Percentiles rank a stretch among this genome's conserved stretches.
phyloP scores from a whole-genome alignment of 1,140 invertebrate genomes.

The Drosophila mojavensis region DNA sequence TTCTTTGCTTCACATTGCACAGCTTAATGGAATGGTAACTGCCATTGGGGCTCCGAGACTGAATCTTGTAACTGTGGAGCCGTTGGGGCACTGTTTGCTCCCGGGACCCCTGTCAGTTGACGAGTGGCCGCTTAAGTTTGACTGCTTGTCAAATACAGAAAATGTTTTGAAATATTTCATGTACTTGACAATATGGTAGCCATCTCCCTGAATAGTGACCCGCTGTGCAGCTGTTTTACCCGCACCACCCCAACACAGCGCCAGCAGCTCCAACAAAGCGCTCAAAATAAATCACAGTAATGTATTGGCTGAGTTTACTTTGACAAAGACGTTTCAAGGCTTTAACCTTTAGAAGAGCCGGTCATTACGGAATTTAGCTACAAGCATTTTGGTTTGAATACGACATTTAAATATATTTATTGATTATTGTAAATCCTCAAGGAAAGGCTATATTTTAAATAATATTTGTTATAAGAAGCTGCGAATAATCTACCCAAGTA shows the following conservation, averaged over 20 bases:
- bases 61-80: conserved; percentile 21
- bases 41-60: conserved; percentile 21
- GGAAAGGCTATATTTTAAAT: no score
- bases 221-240: conserved; percentile 18
- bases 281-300: conserved; percentile 73
- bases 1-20: conserved; percentile 28
- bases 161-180: conserved; percentile 81
- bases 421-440: no score
- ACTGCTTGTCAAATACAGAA: conserved; percentile 79
- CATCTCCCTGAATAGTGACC: conserved; percentile 19
- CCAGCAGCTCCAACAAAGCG: conserved; percentile 19
- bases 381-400: no score
- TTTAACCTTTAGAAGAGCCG: conserved; percentile 38
- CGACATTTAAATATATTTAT: no score
- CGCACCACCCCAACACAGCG: background rate
- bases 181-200: conserved; percentile 67
- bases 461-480: no score
- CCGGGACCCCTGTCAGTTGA: conserved; percentile 59
- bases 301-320: conserved; percentile 60
- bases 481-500: no score
- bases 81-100: conserved; percentile 15
- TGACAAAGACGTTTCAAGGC: conserved; percentile 22
- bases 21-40: conserved; percentile 49
- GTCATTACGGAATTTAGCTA: background rate
- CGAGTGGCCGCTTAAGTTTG: conserved; percentile 74